Conservation (phyloP, 2,888 invertebrate species). For the Dinocampus coccinellae region DNA sequence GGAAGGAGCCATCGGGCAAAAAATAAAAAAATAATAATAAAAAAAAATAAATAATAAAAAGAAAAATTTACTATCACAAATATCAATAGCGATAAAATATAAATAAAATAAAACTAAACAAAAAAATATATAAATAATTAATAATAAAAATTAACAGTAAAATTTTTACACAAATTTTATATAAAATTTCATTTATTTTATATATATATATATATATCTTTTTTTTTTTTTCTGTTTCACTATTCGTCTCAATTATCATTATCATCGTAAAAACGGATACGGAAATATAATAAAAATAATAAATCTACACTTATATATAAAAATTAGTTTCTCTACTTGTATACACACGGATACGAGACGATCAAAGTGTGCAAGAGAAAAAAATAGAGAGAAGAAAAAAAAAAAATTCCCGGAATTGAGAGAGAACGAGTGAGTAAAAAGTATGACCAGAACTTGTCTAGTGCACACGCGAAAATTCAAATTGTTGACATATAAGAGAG, state of each 20-base stretch:
- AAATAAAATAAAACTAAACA: no score
- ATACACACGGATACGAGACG: no score
- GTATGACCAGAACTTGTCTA: conserved; percentile 32
- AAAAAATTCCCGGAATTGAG: no score
- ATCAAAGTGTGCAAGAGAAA: not conserved
- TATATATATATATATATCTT: no score
- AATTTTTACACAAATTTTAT: no score
- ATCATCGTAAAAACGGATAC: not conserved
- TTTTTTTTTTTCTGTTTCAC: no score
- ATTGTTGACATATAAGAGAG: conserved; percentile 29
- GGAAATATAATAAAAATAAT: conserved; percentile 17
- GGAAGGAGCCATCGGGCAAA: not conserved
- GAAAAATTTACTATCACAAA: conserved; percentile 4
- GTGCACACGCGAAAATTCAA: conserved; percentile 28
- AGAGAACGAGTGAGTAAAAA: no score
- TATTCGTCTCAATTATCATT: not conserved
- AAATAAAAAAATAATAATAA: not conserved
- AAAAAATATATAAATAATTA: not conserved
- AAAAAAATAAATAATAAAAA: not conserved
- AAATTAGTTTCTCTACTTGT: conserved; percentile 23
- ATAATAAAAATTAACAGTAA: not conserved
- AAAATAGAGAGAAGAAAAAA: conserved; percentile 7
- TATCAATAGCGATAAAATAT: not conserved
- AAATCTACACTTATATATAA: conserved; percentile 15
- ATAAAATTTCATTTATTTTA: no score